Evolutionary conservation across 1,140 invertebrate species (phyloP), one percentile per base, ranked within the genome.

Genomic region (Musca vetustissima): DNA sequence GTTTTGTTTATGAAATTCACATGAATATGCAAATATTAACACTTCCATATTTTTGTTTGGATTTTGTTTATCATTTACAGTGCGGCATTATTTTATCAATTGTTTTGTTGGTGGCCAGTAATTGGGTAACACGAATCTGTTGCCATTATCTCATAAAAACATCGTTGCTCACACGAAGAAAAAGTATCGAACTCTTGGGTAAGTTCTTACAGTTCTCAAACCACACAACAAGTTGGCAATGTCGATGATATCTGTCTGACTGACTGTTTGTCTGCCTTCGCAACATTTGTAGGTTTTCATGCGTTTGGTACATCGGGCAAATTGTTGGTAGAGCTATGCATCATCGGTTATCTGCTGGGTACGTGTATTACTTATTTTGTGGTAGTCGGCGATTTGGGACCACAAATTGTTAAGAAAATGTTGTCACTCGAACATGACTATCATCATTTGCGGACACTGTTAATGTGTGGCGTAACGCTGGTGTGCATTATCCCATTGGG

Each of bases 321-420:
- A 83, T 85, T 97, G 68, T 83, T 92, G 25, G 94, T 96, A 14
- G 97, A 99, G 85, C 81, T 93, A 52, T 93, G 95, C 73, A 95
- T 97, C 68, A 97, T 98, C 76, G 94, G 96, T 3, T 97, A 97
- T 78, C 85, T 98, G 57, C 86, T 98, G 78, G 97, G 97, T 11
- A 97, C 96, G 0, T 94, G 95, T 75, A 92, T 98, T 67, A 96
- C 96, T 9, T 98, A 96, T 80, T 96, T 98, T 85, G 96, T 98
- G n/a, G 95, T 98, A 13, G 93, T 98, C 70, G 97, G 97, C 6
- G 97, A 99, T 83, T 85, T 98, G 22, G 95, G 94, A 14, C 96
- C 97, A 69, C 90, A 92, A 74, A 95, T 99, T 71, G 85, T 98
- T 50, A 88, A 91, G 1, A 92, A 96, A 83, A 85, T 94, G 64